Base-by-base conservation (phyloP, 2,797 vertebrate genomes). In the Etheostoma nigrum region DNA sequence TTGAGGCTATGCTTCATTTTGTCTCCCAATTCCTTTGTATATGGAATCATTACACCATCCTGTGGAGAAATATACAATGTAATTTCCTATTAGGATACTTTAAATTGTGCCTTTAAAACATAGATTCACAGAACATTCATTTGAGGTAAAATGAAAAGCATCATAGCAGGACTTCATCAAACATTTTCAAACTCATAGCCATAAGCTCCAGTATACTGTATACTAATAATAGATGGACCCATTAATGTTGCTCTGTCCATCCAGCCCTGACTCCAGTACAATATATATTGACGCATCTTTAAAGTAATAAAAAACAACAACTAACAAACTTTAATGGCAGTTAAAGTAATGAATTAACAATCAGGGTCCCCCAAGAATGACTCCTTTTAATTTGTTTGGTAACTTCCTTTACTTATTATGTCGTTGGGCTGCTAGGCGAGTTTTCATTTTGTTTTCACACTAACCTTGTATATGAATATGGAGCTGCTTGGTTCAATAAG, bases 381-480 rank as follows among this genome's bases (percentile, higher is more conserved):
- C 10, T 53, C 3, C 5, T 30, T 2, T 10, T 42, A 2, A 64
- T 57, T 76, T 48, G 4, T 23, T 61, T 40, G 36, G 3, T 25
- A 16, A 27, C 15, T 53, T 44, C 40, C 40, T 25, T 44, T 44
- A 13, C 1, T 12, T 57, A 0, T 76, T 12, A 10, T 16, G 8
- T 10, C 1, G 23, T 27, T 11, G 36, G 6, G 13, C 15, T 59
- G 19, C 54, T 33, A 36, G 4, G n/a, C 21, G 9, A 33, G 0
- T 44, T 51, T 2, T 33, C 11, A 21, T 48, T 60, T 52, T 52
- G 19, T 79, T 71, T 62, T 45, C 6, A 68, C 27, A 81, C 83
- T 90, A 83, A 97, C 97, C 95, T 98, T 97, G 51, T 96, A 96
- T 36, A 97, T 74, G 64, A 91, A 96, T 86, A 98, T 86, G 2